Conservation (phyloP, 2,113 vertebrate genomes). For the Chaenogobius annularis region DNA sequence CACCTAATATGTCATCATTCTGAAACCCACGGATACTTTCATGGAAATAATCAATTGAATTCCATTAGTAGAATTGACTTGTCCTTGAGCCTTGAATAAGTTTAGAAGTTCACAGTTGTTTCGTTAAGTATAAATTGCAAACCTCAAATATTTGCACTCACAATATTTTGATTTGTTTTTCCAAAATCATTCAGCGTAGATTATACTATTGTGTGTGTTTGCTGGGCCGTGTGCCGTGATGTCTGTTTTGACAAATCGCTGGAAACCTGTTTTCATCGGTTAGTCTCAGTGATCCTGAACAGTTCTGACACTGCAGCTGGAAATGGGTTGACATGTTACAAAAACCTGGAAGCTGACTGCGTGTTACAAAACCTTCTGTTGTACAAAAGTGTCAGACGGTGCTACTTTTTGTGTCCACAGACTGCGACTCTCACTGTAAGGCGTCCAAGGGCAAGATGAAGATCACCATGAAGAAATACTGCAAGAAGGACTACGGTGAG, state of each 20-base stretch:
- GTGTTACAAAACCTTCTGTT: not conserved
- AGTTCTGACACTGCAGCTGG: slow-evolving; percentile 22
- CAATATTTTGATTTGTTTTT: too few relatives aligned
- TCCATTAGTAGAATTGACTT: too few relatives aligned
- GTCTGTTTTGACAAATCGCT: not conserved
- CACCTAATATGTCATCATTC: too few relatives aligned
- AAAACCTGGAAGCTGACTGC: slow-evolving; percentile 12
- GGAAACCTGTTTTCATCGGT: not conserved
- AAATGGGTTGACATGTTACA: slow-evolving; percentile 47
- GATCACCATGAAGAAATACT: slow-evolving; percentile 99
- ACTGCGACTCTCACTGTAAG: slow-evolving; percentile 97
- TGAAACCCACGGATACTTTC: too few relatives aligned
- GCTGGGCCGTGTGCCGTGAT: not conserved
- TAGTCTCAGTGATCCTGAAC: not conserved
- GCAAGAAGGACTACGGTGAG: slow-evolving; percentile 99
- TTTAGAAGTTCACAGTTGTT: too few relatives aligned
- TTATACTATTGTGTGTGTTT: not conserved
- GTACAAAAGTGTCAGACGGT: slow-evolving; percentile 6
- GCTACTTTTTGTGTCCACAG: slow-evolving; percentile 68
- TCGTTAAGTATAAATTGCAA: too few relatives aligned
- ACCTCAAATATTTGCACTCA: too few relatives aligned
- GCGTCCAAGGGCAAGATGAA: slow-evolving; percentile 97
- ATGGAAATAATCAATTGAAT: too few relatives aligned
- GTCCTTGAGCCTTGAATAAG: too few relatives aligned
- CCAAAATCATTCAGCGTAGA: not conserved